Evolutionary conservation across 1,140 invertebrate species (phyloP), one percentile per base, ranked within the genome.

Genomic region (Drosophila takahashii): DNA sequence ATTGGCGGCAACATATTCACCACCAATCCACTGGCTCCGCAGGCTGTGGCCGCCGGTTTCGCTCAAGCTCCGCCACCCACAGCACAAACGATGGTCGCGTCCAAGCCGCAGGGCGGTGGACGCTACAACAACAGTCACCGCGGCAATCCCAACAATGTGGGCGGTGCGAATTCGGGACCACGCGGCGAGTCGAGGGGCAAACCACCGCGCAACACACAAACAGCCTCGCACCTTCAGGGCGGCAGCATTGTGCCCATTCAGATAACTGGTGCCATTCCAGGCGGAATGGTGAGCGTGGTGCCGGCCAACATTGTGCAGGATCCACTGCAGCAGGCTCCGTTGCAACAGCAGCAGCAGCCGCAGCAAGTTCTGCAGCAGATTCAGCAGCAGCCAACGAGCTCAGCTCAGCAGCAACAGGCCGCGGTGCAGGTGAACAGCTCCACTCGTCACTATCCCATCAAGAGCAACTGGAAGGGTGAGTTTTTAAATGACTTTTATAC

Each of bases 1-100:
- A 94, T 96, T 78, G 93, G 94, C 73, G 93, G 94, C 77, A 93
- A 94, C 83, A 94, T 96, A 48, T 96, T 96, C 91, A 94, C 95
- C 57, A 93, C 96, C 77, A 97, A 96, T 92, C 95, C 96, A 42
- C 92, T 97, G 52, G 93, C 95, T 29, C 95, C 95, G 34, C 95
- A 96, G 86, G 66, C 86, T 27, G 57, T 96, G 94, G 90, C 94
- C 92, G 77, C 93, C 92, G 90, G 93, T 74, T 93, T 93, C 60
- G 92, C 92, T 74, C 86, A 79, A 15, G 79, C 90, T 44, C 85
- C 86, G 16, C 85, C 75, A 54, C 86, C 90, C 66, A 71, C 83
- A 54, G 65, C 86, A 73, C 81, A 90, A 67, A 54, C 75, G 6
- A 89, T 89, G 70, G 83, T 79, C 29, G 69, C 83, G 36, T 77